Base-by-base conservation (phyloP, 2,797 vertebrate species). In the Lutjanus argentimaculatus region DNA sequence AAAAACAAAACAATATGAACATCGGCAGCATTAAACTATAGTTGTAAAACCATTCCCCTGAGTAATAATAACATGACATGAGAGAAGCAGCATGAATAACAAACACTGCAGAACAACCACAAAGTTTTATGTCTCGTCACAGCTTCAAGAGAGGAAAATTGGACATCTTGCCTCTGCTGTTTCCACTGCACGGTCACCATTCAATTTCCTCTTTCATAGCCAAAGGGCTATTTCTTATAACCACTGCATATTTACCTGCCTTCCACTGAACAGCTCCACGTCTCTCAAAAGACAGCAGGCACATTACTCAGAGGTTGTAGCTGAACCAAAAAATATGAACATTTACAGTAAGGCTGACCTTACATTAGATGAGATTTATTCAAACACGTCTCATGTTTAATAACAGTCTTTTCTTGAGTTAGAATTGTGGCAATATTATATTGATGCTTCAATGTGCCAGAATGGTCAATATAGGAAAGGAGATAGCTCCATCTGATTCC, bases 241-340 rank as follows among this genome's bases (percentile, higher is more conserved):
- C 52, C 14, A 11, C 56, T 53, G 22, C 25, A 70, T 77, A 77
- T 82, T 79, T 81, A 84, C 64, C 56, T 59, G 19, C 22, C 16
- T 46, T 55, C 65, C 7, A 21, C 48, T 19, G 65, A 86, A 43
- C n/a, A 30, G 62, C 58, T 59, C 52, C 48, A 25, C n/a, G 55
- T 55, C 36, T 36, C 11, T 72, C 6, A 55, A 64, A 7, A 82
- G 36, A 82, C 67, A 63, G 53, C 40, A 59, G 52, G 25, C 5
- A 7, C 42, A 61, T 63, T 14, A 36, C 56, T 57, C 22, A 40
- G 19, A 17, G 12, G 36, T 2, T 53, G 48, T 9, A 56, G 6
- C 7, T 17, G 15, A 19, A 67, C 6, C 14, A n/a, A 56, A n/a
- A 76, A 69, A 19, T 42, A 71, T 22, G 40, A 36, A 43, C 42